phyloP scores from a whole-genome alignment of 2,113 vertebrate genomes.

The Malurus cyaneus region DNA sequence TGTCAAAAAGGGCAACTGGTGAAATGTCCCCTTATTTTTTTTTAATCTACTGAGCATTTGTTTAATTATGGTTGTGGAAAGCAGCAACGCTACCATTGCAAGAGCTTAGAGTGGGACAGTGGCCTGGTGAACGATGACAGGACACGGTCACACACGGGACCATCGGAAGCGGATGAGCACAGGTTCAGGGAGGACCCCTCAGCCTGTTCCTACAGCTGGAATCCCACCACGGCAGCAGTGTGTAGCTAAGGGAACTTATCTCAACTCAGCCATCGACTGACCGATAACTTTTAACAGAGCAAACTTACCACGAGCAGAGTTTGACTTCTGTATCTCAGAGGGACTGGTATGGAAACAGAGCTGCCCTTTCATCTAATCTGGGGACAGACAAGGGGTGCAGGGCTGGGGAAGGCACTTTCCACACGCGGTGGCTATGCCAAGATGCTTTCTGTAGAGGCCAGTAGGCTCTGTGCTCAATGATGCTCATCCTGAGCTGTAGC shows the following conservation, averaged over 20 bases:
- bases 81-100: background rate
- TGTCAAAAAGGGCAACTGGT: background rate
- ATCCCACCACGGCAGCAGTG: background rate
- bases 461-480: background rate
- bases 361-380: background rate
- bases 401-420: background rate
- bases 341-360: background rate
- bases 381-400: background rate
- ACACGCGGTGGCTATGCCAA: no score
- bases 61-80: background rate
- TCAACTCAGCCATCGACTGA: background rate
- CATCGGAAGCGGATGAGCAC: background rate
- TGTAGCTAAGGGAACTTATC: background rate
- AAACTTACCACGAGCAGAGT: background rate
- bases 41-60: background rate
- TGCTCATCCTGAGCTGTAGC: background rate
- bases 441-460: background rate
- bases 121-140: background rate
- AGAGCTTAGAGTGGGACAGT: background rate
- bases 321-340: background rate
- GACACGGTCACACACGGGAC: accelerated
- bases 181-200: accelerated
- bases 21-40: background rate
- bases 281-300: background rate
- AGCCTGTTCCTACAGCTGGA: background rate